Base-by-base conservation (phyloP, 2,113 vertebrate genomes). In the Oriolus oriolus region DNA sequence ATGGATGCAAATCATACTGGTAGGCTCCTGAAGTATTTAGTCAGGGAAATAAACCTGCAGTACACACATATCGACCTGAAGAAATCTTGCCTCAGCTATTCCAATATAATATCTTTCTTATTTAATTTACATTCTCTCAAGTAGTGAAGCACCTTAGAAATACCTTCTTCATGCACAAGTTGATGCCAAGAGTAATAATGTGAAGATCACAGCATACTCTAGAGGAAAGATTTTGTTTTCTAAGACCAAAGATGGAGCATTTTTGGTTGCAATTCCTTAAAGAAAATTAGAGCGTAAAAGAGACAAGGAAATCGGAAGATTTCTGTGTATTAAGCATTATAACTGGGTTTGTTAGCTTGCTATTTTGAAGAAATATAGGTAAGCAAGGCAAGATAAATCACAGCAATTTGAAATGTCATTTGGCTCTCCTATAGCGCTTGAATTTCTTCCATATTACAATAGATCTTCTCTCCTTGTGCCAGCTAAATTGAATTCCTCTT, bases 381-480 rank as follows among this genome's bases (percentile, higher is more conserved):
- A 80, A 94, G 94, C 69, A 84, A 93, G 66, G 89, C 69, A 96
- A 95, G 89, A 96, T 98, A 97, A 96, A 97, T 97, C 95, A 97
- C 60, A 84, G 89, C 89, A 92, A 96, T 94, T 83, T 95, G 90
- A 97, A 95, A 81, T 93, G 88, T 93, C 61, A 35, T 83, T 97
- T 97, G 93, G 90, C 93, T 96, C 96, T 93, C 87, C 88, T 93
- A 54, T 85, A 20, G 21, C 0, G 6, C 92, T 96, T 96, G 87
- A 97, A 97, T 98, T 96, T 98, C 95, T 97, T 97, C 96, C 91
- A 90, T 73, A 66, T 93, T 96, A 96, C 76, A 92, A 96, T 88
- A 96, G 92, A 96, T 97, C 89, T 97, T 96, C 94, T 94, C 76
- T 97, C 94, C 74, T 96, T 88, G 77, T 81, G 92, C 93, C 93